Evolutionary conservation across 2,113 vertebrate genomes (phyloP).

Genomic region (Macquaria ambigua): DNA sequence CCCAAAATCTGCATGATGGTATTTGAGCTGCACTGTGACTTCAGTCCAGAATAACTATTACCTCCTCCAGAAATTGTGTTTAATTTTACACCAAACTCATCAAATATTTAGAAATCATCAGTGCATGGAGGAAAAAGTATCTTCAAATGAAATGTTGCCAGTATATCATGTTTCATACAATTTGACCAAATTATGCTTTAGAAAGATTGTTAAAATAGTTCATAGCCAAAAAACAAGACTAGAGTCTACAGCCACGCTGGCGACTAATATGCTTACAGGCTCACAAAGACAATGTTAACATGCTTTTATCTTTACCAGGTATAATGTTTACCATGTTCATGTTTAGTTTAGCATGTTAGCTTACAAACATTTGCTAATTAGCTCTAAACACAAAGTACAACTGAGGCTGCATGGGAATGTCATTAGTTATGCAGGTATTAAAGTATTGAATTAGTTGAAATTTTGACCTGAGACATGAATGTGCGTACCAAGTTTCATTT

Average conservation of each 20-base stretch:
- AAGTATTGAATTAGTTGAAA: not conserved
- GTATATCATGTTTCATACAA: not conserved
- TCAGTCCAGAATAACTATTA: constrained; percentile 11
- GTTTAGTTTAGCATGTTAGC: not conserved
- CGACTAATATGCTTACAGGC: not conserved
- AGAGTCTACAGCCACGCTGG: not conserved
- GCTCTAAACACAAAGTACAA: not conserved
- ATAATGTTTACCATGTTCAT: not conserved
- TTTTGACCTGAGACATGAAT: not conserved
- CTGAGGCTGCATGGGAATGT: not conserved
- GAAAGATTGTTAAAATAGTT: not conserved
- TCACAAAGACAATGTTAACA: not conserved
- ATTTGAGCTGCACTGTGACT: constrained; percentile 44
- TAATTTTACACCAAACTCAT: not conserved
- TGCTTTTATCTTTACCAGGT: not conserved
- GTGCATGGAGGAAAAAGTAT: not conserved
- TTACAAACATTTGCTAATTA: not conserved
- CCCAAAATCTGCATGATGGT: constrained; percentile 55
- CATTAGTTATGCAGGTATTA: not conserved
- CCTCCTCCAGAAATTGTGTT: constrained; percentile 5
- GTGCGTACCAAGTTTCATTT: not conserved
- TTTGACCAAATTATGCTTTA: not conserved
- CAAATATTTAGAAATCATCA: not conserved
- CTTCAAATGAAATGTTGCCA: constrained; percentile 8
- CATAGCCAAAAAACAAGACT: not conserved